Percentiles rank a stretch among this genome's conserved stretches.
These are phyloP conservation scores for Beris chalybata DNA, from an alignment of 2,888 invertebrate species.

Conservation along the genomic window DNA sequence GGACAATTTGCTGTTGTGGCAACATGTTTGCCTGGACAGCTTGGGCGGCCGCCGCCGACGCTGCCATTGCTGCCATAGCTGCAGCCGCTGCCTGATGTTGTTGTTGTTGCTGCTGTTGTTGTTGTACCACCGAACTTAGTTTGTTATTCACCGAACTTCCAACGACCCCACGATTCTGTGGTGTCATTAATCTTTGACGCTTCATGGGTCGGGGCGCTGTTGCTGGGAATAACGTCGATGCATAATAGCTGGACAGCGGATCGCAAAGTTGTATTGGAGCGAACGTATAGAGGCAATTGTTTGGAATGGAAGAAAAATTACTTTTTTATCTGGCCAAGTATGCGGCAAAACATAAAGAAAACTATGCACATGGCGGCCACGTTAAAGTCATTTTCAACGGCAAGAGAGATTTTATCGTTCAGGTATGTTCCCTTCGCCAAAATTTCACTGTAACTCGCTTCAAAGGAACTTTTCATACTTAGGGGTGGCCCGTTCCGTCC, in stretches of 20 bases:
- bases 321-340: too few species aligned
- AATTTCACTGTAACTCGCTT: too few species aligned
- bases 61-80: constrained; percentile 43
- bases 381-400: too few species aligned
- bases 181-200: constrained; percentile 56
- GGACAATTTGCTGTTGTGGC: constrained; percentile 47
- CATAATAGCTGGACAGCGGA: constrained; percentile 49
- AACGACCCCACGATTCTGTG: constrained; percentile 45
- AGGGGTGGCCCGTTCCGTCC: neutral
- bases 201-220: constrained; percentile 54
- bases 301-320: constrained; percentile 15
- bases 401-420: too few species aligned
- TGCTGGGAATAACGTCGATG: constrained; percentile 53
- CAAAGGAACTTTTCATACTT: neutral
- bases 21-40: constrained; percentile 39
- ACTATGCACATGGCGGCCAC: too few species aligned
- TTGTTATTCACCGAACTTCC: constrained; percentile 48
- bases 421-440: too few species aligned
- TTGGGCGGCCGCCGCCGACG: constrained; percentile 43
- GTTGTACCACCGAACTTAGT: constrained; percentile 49
- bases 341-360: too few species aligned
- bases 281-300: too few species aligned
- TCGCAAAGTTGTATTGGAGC: too few species aligned
- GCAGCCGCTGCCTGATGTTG: constrained; percentile 45
- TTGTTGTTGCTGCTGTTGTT: constrained; percentile 48